Evolutionary conservation across 2,888 invertebrate genomes (phyloP), one percentile per base, ranked within the genome.

Genomic region (Erynnis tages): DNA sequence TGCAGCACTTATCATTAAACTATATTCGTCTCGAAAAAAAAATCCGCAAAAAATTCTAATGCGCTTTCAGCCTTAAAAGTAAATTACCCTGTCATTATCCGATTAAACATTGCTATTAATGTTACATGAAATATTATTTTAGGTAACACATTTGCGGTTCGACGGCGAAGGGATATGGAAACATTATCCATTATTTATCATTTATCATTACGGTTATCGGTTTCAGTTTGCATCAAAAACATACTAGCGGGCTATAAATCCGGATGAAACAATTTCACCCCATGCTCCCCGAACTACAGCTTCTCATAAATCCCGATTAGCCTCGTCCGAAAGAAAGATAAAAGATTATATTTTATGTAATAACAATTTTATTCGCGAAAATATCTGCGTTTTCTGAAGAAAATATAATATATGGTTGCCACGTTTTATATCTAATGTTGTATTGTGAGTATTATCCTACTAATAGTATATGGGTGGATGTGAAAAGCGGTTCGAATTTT

Each of bases 221-320:
- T 67, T 72, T 73, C 70, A 69, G 65, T 76, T 73, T 56, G 57
- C 69, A 64, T 63, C 66, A 68, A 71, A 76, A 76, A 77, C 76
- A 72, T 79, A 74, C 74, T 65, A 70, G 79, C 63, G 77, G 73
- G 76, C 66, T 62, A 82, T 85, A 83, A 82, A 84, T 86, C 81
- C 69, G 74, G 78, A 82, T 83, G 75, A 82, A 84, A 84, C 84
- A 82, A 85, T 84, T 84, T 80, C 78, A 76, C 75, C 75, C 69
- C 75, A 75, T 77, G 75, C 73, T 71, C 67, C 74, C 76, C 69
- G 75, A 83, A 82, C 82, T 82, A 82, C 80, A 76, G 72, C 82
- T 60, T 48, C 73, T 72, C 76, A 76, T 83, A 83, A 83, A 83
- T 82, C 76, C 71, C 72, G 79, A 82, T 81, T 79, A 82, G 76